Evolutionary conservation across 2,113 vertebrate species (phyloP), one percentile per base, ranked within the genome.

Genomic region (Sceloporus tristichus): DNA sequence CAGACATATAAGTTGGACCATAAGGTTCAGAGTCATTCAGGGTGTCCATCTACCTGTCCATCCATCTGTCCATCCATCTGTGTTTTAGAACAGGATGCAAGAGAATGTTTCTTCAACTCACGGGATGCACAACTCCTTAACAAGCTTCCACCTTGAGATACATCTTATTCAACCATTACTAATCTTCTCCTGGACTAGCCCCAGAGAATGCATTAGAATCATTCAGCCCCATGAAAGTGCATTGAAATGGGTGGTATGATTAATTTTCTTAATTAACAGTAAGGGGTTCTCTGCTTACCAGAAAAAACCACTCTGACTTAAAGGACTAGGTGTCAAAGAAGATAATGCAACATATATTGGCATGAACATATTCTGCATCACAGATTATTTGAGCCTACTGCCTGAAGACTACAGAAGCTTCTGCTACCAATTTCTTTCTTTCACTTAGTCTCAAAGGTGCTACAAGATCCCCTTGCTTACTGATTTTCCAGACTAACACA

Each of bases 21-120:
- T 13, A 29, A 16, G 42, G 48, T 13, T 79, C 27, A 34, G 5
- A 27, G 18, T 8, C 86, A 90, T 94, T 40, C 82, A 76, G 21
- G 9, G 40, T 38, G 19, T 16, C 27, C 38, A 10, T 74, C n/a
- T 34, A 6, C 11, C 56, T 59, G 10, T 59, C 56, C 9, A 9
- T 59, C 56, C 56, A 59, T 9, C 14, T 10, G 48, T 48, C 48
- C 56, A 5, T 59, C 14, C 11, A 9, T 59, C 9, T 59, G 9
- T 59, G 10, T 92, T n/a, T 89, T 70, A 70, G 93, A 77, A 83
- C 71, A 87, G 66, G 78, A 65, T 76, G 92, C 89, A 90, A 53
- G 87, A 90, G 87, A 73, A 65, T 89, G 7, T 0, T 85, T 88
- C 29, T 87, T 62, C 38, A 77, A 76, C 29, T 84, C 14, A 19